phyloP scores from a whole-genome alignment of 1,140 invertebrate genomes.

The Yoshiicerus persimilis region DNA sequence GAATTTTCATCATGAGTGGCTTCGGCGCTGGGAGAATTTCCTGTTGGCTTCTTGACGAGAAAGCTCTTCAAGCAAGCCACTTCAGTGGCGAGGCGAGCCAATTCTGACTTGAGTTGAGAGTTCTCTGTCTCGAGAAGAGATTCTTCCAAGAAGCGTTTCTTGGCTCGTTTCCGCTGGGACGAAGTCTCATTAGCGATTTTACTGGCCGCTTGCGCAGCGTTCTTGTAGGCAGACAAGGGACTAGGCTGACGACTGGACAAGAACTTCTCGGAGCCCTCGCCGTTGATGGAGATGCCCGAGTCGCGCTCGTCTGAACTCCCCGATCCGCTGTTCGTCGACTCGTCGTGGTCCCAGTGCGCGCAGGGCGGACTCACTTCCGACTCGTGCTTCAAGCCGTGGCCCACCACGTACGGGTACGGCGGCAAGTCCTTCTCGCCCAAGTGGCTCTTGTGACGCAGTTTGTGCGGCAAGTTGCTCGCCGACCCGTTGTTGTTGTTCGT shows the following conservation, averaged over 20 bases:
- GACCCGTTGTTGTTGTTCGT: slow-evolving; percentile 24
- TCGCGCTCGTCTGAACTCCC: slow-evolving; percentile 84
- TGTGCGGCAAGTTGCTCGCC: slow-evolving; percentile 73
- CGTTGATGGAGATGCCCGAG: slow-evolving; percentile 75
- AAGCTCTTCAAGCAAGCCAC: slow-evolving; percentile 47
- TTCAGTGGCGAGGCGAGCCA: slow-evolving; percentile 85
- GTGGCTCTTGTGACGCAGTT: slow-evolving; percentile 88
- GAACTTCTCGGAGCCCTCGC: slow-evolving; percentile 43
- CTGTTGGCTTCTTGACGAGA: slow-evolving; percentile 40
- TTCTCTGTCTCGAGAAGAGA: slow-evolving; percentile 63
- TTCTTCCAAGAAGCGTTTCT: slow-evolving; percentile 58
- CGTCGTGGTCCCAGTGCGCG: slow-evolving; percentile 67
- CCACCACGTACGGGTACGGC: slow-evolving; percentile 66
- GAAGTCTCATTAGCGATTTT: slow-evolving; percentile 58
- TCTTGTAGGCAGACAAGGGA: slow-evolving; percentile 43
- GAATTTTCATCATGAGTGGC: slow-evolving; percentile 44
- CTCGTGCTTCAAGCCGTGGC: slow-evolving; percentile 67
- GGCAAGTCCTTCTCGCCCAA: slow-evolving; percentile 78
- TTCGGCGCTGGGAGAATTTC: background rate
- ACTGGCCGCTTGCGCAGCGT: slow-evolving; percentile 60
- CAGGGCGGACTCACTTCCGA: slow-evolving; percentile 73
- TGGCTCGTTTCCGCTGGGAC: slow-evolving; percentile 50
- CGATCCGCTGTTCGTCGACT: slow-evolving; percentile 45
- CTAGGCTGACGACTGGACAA: slow-evolving; percentile 40
- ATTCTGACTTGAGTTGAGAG: slow-evolving; percentile 74